A percentile compares a stretch with the other conserved stretches of the same genome.
These are phyloP conservation scores for Miltochrista miniata DNA, from an alignment of 2,888 invertebrate species.

Conservation along the genomic window DNA sequence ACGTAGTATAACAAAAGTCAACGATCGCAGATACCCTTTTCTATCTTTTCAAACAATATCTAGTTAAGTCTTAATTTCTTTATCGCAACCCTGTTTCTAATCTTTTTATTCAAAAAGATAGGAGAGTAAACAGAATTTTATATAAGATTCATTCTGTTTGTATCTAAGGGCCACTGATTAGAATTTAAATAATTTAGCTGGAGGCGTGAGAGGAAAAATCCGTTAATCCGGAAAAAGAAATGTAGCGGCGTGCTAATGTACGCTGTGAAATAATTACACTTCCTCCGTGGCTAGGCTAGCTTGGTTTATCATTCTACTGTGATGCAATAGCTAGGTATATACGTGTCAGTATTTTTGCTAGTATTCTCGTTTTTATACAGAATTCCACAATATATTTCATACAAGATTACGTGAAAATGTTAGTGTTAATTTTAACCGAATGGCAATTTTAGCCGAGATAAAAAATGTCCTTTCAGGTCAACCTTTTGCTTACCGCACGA, in stretches of 20 bases:
- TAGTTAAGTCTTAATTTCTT: too few relatives aligned
- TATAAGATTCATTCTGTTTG: slow-evolving; percentile 45
- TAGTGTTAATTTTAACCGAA: too few relatives aligned
- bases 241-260: slow-evolving; percentile 18
- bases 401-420: too few relatives aligned
- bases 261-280: slow-evolving; percentile 29
- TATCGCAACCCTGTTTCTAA: not conserved
- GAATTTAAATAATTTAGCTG: slow-evolving; percentile 55
- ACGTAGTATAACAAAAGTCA: too few relatives aligned
- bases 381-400: too few relatives aligned
- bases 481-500: too few relatives aligned
- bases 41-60: too few relatives aligned
- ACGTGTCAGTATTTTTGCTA: too few relatives aligned
- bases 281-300: slow-evolving; percentile 8
- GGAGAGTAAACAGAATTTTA: slow-evolving; percentile 45
- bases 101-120: slow-evolving; percentile 29
- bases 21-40: too few relatives aligned
- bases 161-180: slow-evolving; percentile 47
- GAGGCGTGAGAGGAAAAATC: slow-evolving; percentile 34
- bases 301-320: not conserved
- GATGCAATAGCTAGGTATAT: not conserved
- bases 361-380: too few relatives aligned
- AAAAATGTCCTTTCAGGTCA: too few relatives aligned
- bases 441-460: too few relatives aligned
- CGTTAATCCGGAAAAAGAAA: slow-evolving; percentile 33